A percentile compares a stretch with the other conserved stretches of the same genome.
phyloP scores from a whole-genome alignment of 2,113 vertebrate genomes.

The Motacilla alba region DNA sequence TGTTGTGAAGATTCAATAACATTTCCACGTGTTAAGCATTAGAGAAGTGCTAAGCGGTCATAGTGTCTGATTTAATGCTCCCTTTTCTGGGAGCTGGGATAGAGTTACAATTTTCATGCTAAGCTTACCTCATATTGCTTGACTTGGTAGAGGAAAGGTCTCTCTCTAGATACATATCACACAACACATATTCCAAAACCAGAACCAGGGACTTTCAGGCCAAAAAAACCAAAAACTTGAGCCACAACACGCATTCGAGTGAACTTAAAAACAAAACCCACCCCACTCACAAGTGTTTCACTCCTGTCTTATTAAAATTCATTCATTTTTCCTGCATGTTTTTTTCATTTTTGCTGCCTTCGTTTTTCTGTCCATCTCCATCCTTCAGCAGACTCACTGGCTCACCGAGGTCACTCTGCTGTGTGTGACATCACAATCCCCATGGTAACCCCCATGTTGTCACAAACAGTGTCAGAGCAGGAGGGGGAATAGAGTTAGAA shows the following conservation, averaged over 20 bases:
- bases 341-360: neutral
- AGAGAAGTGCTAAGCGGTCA: neutral
- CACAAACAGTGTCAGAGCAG: neutral
- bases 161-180: neutral
- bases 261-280: neutral
- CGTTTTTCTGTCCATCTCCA: neutral
- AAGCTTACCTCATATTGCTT: conserved; percentile 14
- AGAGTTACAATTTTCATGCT: conserved; percentile 6
- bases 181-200: neutral
- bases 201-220: neutral
- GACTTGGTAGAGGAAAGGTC: conserved; percentile 9
- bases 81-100: conserved; percentile 16
- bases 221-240: neutral
- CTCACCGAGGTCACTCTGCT: neutral
- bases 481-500: neutral
- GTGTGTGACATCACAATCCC: conserved; percentile 18
- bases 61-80: neutral
- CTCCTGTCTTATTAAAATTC: neutral
- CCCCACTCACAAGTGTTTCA: fast-evolving
- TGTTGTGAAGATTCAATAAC: neutral
- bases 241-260: fast-evolving
- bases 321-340: neutral
- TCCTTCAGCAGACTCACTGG: neutral
- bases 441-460: neutral
- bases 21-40: neutral